These are phyloP conservation scores for Xenopus laevis DNA, from an alignment of 2,113 vertebrate species.

Conservation along the genomic window DNA sequence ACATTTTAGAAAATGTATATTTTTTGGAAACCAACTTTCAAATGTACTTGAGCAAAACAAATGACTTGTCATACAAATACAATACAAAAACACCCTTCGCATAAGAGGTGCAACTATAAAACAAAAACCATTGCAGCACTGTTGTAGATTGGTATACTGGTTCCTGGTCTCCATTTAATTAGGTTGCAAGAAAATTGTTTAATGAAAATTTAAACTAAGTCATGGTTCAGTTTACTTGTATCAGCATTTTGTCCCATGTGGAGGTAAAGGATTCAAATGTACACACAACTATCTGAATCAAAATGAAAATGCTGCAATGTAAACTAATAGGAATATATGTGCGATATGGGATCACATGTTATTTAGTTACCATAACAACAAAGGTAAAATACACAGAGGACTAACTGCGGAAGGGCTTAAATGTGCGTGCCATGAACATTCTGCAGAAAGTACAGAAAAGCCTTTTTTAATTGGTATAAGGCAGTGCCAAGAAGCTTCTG, in stretches of 20 bases:
- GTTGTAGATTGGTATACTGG: too few species aligned
- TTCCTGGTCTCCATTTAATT: too few species aligned
- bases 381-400: slow-evolving; percentile 49
- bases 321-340: slow-evolving; percentile 22
- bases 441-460: slow-evolving; percentile 44
- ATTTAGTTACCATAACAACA: slow-evolving; percentile 55
- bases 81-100: too few species aligned
- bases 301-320: slow-evolving; percentile 20
- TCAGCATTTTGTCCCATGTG: slow-evolving; percentile 25
- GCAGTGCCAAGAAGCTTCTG: slow-evolving; percentile 35
- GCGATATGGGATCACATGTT: slow-evolving; percentile 40
- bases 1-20: too few species aligned
- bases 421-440: slow-evolving; percentile 37
- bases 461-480: slow-evolving; percentile 40
- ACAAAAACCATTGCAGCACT: too few species aligned
- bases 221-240: slow-evolving; percentile 12
- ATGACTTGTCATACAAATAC: too few species aligned
- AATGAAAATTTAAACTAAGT: neutral
- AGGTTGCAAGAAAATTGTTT: too few species aligned
- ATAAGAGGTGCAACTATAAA: too few species aligned
- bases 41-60: too few species aligned
- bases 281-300: slow-evolving; percentile 18
- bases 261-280: slow-evolving; percentile 29
- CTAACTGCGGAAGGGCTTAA: slow-evolving; percentile 47
- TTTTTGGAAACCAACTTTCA: too few species aligned